These are phyloP conservation scores for Aurelia sp. DNA, from an alignment of 30 jellyfish, hydroid and myxozoan genomes.

Conservation along the genomic window DNA sequence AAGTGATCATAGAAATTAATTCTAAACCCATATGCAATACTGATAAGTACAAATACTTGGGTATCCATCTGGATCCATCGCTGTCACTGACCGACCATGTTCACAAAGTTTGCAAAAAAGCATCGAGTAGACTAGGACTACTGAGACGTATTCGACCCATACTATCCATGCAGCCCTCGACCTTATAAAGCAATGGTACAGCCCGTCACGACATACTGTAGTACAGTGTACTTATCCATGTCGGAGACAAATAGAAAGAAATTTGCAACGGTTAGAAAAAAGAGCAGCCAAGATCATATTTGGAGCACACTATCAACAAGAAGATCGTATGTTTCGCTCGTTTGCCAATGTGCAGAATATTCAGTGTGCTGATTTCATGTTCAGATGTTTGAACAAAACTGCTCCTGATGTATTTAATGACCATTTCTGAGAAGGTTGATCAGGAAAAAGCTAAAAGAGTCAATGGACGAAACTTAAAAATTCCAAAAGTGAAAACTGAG, in stretches of 20 bases:
- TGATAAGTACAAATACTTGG: slow-evolving; percentile 27
- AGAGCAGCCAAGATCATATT: slow-evolving; percentile 33
- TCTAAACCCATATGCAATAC: slow-evolving; percentile 34
- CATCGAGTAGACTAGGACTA: slow-evolving; percentile 56
- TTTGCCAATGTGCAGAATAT: not conserved
- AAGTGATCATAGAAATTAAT: slow-evolving; percentile 11
- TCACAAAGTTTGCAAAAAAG: slow-evolving; percentile 44
- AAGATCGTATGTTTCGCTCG: not conserved
- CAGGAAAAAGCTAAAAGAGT: slow-evolving; percentile 47
- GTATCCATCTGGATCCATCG: slow-evolving; percentile 44
- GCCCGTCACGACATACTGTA: slow-evolving; percentile 36
- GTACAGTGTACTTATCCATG: slow-evolving; percentile 37
- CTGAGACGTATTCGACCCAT: slow-evolving; percentile 13
- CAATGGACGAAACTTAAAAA: slow-evolving; percentile 39
- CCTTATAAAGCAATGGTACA: slow-evolving; percentile 65
- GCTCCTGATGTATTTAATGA: slow-evolving; percentile 52
- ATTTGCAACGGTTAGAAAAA: slow-evolving; percentile 1
- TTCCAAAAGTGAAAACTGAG: slow-evolving; percentile 57
- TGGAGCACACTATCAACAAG: not conserved
- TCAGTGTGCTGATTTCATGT: slow-evolving; percentile 66
- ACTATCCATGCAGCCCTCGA: slow-evolving; percentile 61
- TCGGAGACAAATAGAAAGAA: slow-evolving; percentile 36
- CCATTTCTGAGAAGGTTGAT: slow-evolving; percentile 46
- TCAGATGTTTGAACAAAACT: slow-evolving; percentile 57
- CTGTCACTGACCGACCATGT: slow-evolving; percentile 20